Percentiles rank a stretch among this genome's conserved stretches.
Conservation (phyloP, 2,888 invertebrate genomes). For the Amaurobius ferox region DNA sequence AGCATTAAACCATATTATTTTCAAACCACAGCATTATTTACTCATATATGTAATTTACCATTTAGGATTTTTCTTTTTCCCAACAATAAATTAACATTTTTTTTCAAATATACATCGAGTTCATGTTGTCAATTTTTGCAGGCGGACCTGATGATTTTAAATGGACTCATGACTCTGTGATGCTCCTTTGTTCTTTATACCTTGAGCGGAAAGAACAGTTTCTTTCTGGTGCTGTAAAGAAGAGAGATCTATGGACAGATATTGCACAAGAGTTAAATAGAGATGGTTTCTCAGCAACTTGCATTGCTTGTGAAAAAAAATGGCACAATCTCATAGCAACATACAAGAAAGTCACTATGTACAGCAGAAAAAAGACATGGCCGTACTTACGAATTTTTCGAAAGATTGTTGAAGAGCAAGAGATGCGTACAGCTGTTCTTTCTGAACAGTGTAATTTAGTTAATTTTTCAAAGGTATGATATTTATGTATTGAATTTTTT, state of each 20-base stretch:
- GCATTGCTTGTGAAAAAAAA: constrained; percentile 40
- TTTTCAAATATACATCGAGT: too few relatives aligned
- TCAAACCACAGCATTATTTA: too few relatives aligned
- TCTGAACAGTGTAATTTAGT: constrained; percentile 13
- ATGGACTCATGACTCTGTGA: constrained; percentile 41
- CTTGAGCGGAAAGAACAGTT: constrained; percentile 36
- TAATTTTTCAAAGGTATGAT: constrained; percentile 17
- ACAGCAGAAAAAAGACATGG: constrained; percentile 34
- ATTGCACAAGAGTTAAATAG: constrained; percentile 37
- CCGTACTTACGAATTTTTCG: constrained; percentile 25
- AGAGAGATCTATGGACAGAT: constrained; percentile 37
- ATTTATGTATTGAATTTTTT: too few relatives aligned
- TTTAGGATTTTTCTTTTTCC: too few relatives aligned
- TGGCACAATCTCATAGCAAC: constrained; percentile 44
- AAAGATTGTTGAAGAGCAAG: constrained; percentile 40
- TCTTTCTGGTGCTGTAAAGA: constrained; percentile 38
- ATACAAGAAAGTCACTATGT: constrained; percentile 30
- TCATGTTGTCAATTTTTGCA: too few relatives aligned
- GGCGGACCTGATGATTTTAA: constrained; percentile 28
- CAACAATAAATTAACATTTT: too few relatives aligned
- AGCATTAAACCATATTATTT: too few relatives aligned
- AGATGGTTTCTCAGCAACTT: constrained; percentile 28
- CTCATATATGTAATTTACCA: too few relatives aligned
- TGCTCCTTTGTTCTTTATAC: constrained; percentile 38
- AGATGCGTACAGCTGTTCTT: constrained; percentile 2